Evolutionary conservation across 2,888 invertebrate genomes (phyloP).

Genomic region (Noctua pronuba): DNA sequence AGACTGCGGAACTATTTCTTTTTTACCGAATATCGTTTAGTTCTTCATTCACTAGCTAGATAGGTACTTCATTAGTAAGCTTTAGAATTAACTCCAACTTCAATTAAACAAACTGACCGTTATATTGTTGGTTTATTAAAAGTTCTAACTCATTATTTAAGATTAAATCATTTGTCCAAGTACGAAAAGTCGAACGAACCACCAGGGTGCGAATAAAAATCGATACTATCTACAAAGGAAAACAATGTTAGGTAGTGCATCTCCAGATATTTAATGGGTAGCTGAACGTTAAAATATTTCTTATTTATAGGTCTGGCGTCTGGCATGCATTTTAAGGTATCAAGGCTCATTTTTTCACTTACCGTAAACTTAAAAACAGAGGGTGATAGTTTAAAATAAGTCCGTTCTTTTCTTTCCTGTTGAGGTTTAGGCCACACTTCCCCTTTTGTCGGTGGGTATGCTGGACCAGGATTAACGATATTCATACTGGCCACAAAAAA

Average conservation of each 20-base stretch:
- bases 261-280: not conserved
- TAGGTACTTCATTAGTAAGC: not conserved
- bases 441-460: slow-evolving; percentile 82
- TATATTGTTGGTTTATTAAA: too few species aligned
- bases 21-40: not conserved
- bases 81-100: not conserved
- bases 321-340: not conserved
- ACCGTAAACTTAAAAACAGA: slow-evolving; percentile 88
- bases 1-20: not conserved
- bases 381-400: slow-evolving; percentile 86
- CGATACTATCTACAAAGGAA: slow-evolving; percentile 66
- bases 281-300: not conserved
- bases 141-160: not conserved
- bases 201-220: slow-evolving; percentile 52
- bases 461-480: slow-evolving; percentile 67
- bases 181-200: slow-evolving; percentile 22
- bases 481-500: slow-evolving; percentile 55
- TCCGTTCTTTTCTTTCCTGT: slow-evolving; percentile 82
- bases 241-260: not conserved
- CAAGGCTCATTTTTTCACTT: slow-evolving; percentile 63
- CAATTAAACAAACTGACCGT: not conserved
- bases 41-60: not conserved
- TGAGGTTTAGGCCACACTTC: slow-evolving; percentile 93
- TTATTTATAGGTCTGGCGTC: not conserved
- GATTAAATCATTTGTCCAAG: not conserved